A percentile compares a stretch with the other conserved stretches of the same genome.
Evolutionary conservation across 1,140 invertebrate genomes (phyloP).

Genomic region (Fopius arisanus): DNA sequence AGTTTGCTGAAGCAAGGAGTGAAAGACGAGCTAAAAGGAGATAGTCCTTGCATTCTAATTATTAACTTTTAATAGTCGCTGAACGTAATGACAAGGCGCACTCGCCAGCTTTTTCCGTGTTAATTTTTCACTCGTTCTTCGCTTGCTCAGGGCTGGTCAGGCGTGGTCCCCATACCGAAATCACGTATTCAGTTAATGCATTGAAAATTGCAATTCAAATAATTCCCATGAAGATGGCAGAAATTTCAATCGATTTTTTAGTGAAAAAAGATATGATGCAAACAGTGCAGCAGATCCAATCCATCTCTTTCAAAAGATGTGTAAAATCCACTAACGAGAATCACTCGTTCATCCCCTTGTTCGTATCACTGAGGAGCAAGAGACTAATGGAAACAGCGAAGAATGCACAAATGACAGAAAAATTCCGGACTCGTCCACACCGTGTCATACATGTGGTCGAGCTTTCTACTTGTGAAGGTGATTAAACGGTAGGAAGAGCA

Average conservation of each 20-base stretch:
- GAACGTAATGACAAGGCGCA: conserved; percentile 8
- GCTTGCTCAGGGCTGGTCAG: not conserved
- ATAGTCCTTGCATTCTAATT: conserved; percentile 14
- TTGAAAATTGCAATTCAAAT: no score
- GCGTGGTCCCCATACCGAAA: no score
- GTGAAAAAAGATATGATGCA: not conserved
- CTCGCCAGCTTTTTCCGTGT: not conserved
- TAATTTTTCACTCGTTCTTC: not conserved
- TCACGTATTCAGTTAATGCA: no score
- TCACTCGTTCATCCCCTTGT: no score
- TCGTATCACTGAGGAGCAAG: no score
- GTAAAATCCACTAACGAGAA: no score
- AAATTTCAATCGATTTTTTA: no score
- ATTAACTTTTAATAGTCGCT: conserved; percentile 12
- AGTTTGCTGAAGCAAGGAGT: not conserved
- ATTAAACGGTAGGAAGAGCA: not conserved
- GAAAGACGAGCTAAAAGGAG: not conserved
- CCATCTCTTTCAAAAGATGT: no score
- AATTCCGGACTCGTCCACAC: not conserved
- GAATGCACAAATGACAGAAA: not conserved
- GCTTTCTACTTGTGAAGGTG: not conserved
- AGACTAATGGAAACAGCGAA: not conserved
- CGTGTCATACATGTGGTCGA: not conserved
- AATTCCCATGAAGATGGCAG: no score
- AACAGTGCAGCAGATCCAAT: no score